A percentile compares a stretch with the other conserved stretches of the same genome.
These are phyloP conservation scores for Brevimyrus niger DNA, from an alignment of 2,113 vertebrate species.

Conservation along the genomic window DNA sequence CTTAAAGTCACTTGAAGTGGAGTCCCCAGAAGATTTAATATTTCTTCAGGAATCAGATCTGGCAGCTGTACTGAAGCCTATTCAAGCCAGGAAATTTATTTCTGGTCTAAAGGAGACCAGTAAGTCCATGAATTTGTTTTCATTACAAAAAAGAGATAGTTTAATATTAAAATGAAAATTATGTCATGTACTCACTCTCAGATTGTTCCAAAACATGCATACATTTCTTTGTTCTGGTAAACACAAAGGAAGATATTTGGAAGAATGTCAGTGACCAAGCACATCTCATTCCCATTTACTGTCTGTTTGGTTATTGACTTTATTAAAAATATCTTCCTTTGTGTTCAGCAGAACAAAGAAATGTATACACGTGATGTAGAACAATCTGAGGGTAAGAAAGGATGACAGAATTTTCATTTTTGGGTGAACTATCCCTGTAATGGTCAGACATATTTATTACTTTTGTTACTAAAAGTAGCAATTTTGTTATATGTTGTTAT, in stretches of 20 bases:
- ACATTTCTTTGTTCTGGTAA: background rate
- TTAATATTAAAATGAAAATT: background rate
- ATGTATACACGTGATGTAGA: background rate
- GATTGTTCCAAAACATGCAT: background rate
- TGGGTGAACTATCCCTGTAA: background rate
- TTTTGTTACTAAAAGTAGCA: too few species aligned
- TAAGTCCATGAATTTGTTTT: background rate
- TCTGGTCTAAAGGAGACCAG: background rate
- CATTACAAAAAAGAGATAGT: background rate
- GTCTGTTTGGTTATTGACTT: background rate
- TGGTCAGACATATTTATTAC: too few species aligned
- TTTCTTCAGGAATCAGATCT: background rate
- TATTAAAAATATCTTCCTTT: background rate
- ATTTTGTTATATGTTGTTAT: too few species aligned
- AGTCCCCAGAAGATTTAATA: background rate
- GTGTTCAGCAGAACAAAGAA: background rate
- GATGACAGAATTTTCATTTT: background rate
- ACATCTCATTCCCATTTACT: background rate
- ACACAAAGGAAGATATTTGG: background rate
- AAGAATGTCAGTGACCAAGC: background rate
- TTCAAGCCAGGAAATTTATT: constrained; percentile 4
- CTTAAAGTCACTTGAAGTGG: constrained; percentile 16
- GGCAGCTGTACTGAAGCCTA: background rate
- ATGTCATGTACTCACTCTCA: background rate
- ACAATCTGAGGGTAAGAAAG: background rate